These are phyloP conservation scores for Tenodera sinensis DNA, from an alignment of 2,888 invertebrate genomes.

Conservation along the genomic window DNA sequence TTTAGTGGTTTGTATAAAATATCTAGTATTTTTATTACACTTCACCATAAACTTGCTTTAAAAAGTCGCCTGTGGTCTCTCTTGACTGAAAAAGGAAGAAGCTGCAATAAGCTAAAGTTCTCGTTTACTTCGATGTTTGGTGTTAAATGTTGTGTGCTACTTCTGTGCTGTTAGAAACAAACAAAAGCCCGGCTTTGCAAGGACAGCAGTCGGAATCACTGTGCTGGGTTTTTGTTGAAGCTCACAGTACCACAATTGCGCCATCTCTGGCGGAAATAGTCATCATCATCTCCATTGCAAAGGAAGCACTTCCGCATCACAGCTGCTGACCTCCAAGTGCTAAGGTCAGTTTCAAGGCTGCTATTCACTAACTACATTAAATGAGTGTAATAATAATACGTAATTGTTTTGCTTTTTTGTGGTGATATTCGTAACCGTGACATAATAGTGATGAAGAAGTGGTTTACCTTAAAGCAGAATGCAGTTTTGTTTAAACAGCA, in stretches of 20 bases:
- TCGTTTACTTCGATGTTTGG: not conserved
- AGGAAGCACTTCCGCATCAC: not conserved
- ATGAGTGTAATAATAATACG: no score
- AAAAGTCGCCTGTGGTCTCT: not conserved
- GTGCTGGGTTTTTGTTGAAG: not conserved
- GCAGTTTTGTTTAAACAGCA: no score
- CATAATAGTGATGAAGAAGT: no score
- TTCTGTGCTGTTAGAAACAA: not conserved
- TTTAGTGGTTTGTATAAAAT: not conserved
- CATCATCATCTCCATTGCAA: not conserved
- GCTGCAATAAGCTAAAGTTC: not conserved
- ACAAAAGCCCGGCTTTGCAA: not conserved
- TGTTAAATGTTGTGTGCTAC: not conserved
- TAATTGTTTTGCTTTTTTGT: no score
- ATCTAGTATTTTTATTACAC: not conserved
- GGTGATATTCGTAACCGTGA: no score
- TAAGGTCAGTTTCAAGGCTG: not conserved
- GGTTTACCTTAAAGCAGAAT: no score
- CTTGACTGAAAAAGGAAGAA: not conserved
- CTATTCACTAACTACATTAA: not conserved
- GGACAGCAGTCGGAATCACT: not conserved
- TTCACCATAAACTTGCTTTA: not conserved
- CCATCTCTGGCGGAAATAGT: not conserved
- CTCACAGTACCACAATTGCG: not conserved
- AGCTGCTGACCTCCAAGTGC: not conserved